Evolutionary conservation across 64 coral and sea anemone species (phyloP), one percentile per base, ranked within the genome.

Genomic region (Anthopleura sola): DNA sequence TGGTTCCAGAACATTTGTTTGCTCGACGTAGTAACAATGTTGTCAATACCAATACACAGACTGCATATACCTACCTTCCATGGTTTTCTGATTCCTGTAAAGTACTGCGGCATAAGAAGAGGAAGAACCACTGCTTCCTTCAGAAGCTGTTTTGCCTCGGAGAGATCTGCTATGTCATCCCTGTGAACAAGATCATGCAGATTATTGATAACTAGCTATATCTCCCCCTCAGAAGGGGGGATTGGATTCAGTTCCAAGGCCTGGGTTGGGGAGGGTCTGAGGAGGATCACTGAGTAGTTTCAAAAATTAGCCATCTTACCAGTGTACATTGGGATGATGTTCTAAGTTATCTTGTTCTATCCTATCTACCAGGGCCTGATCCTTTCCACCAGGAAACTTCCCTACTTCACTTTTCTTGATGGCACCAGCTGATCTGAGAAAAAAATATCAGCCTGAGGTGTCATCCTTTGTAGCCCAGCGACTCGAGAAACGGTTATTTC

Each of bases 301-400:
- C n/a, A 34, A 31, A 71, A n/a, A 71, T 36, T 23, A 24, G 29
- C 11, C 5, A 20, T 66, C 93, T 85, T 84, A 99, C 97, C 97
- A 99, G 81, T 99, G 97, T 55, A 99, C 97, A 92, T 99, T 99
- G 8, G 97, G 97, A 86, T 99, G 95, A 28, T 82, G 94, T 85
- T 99, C 93, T 29, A 99, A 82, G 69, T 95, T 99, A 82, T 99
- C 97, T 88, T 93, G 80, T 87, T 99, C 97, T 28, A 99, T 82
- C 17, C 90, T 90, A 39, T 99, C 97, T 23, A 99, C 97, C 47
- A 99, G 77, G 78, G 95, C 97, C 83, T 99, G 95, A 84, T 99
- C 97, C 46, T 90, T 94, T 37, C 97, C 97, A 82, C 89, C n/a
- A n/a, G n/a, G n/a, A n/a, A n/a, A n/a, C n/a, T n/a, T n/a, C n/a